Evolutionary conservation across 30 jellyfish, hydroid and myxozoan species (phyloP), one percentile per base, ranked within the genome.

Genomic region (Hydra vulgaris): DNA sequence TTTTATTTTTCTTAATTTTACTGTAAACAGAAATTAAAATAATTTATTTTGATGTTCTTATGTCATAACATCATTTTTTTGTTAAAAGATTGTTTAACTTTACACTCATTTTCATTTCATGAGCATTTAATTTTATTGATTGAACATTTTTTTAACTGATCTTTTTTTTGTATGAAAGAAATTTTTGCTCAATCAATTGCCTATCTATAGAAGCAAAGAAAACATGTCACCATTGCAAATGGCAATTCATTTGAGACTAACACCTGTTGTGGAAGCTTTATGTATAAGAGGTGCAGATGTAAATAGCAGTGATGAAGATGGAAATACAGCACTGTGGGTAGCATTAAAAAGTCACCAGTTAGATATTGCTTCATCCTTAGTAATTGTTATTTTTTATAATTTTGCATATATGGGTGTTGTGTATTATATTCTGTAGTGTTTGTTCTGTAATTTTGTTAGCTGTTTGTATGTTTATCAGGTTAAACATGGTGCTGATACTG

Each of bases 201-300:
- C 71, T 52, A 18, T 71, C 18, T 0, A 18, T 66, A 89, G 97
- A 82, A 82, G 87, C 20, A 85, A 79, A 54, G 95, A 89, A 66
- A 84, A 89, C 82, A 81, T 86, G 88, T 85, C 97, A 0, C 94
- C 97, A 21, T 74, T 89, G 27, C 85, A 81, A 54, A 89, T 89
- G 97, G 94, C 97, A 21, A 78, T 89, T 40, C 87, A 89, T 54
- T 52, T 89, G 25, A 95, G 85, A 15, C 61, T 89, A 71, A 86
- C 77, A 67, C 94, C 89, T 40, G 94, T 86, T 7, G 95, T 89
- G 1, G 97, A 89, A 26, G 89, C 97, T 15, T 74, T 89, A 53
- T 89, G 97, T 54, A 85, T 81, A 83, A 76, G 95, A 27, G 97
- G 97, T 18, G 95, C 94, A 15, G 95, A 89, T 73, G 94, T 82